phyloP scores from a whole-genome alignment of 1,140 invertebrate species.

The Aphaenogaster rudis region DNA sequence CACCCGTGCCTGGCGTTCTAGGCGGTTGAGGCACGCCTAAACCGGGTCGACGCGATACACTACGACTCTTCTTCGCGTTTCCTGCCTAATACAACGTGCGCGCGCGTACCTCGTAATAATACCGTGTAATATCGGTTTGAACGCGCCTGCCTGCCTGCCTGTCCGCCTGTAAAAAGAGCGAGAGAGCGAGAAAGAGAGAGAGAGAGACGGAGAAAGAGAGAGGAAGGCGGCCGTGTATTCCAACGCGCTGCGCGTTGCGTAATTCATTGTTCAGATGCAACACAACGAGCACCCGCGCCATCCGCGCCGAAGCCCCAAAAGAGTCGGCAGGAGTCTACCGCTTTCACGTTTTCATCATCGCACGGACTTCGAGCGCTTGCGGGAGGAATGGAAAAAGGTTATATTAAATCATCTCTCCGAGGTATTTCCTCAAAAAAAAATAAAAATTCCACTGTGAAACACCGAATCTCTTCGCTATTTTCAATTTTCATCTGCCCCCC shows the following conservation, averaged over 20 bases:
- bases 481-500: background rate
- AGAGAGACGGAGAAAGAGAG: background rate
- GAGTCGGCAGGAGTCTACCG: slow-evolving; percentile 22
- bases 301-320: slow-evolving; percentile 31
- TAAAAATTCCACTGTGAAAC: background rate
- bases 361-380: background rate
- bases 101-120: slow-evolving; percentile 54
- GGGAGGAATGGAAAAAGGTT: background rate
- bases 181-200: slow-evolving; percentile 17
- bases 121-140: slow-evolving; percentile 47
- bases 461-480: background rate
- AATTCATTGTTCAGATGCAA: slow-evolving; percentile 69
- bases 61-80: slow-evolving; percentile 70
- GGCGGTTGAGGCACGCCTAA: slow-evolving; percentile 67
- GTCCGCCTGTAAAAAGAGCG: slow-evolving; percentile 14
- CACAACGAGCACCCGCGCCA: slow-evolving; percentile 30
- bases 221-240: slow-evolving; percentile 25
- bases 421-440: background rate
- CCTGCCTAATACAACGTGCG: slow-evolving; percentile 68
- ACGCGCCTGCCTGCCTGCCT: slow-evolving; percentile 44
- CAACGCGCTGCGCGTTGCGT: slow-evolving; percentile 50
- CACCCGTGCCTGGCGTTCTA: background rate
- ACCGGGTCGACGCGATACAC: slow-evolving; percentile 69
- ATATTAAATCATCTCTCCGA: background rate
- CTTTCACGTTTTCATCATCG: slow-evolving; percentile 53